Percentiles rank a stretch among this genome's conserved stretches.
These are phyloP conservation scores for Petrocephalus microphthalmus DNA, from an alignment of 2,113 vertebrate species.

Conservation along the genomic window DNA sequence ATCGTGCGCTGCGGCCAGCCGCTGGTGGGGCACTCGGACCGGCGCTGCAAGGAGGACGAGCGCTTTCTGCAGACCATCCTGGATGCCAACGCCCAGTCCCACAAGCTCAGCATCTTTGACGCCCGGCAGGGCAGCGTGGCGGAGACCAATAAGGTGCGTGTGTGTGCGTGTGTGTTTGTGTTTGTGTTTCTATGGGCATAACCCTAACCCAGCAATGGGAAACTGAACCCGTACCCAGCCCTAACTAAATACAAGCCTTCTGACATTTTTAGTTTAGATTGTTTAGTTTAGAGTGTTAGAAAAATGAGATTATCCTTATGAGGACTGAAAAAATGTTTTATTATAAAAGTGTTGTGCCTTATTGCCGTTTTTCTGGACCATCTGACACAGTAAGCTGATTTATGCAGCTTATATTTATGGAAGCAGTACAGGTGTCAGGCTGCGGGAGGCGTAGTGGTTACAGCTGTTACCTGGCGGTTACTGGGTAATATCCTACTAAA, in stretches of 20 bases:
- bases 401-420: background rate
- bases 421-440: background rate
- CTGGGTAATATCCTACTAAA: background rate
- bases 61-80: constrained; percentile 88
- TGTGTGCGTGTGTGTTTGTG: background rate
- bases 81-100: constrained; percentile 95
- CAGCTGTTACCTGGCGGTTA: background rate
- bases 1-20: constrained; percentile 90
- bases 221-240: background rate
- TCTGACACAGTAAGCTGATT: background rate
- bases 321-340: background rate
- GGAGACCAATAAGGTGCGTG: constrained; percentile 79
- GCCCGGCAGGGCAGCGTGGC: constrained; percentile 84
- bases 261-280: background rate
- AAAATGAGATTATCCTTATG: background rate
- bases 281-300: too few species aligned
- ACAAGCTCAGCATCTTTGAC: constrained; percentile 90
- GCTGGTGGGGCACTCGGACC: constrained; percentile 79
- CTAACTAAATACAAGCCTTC: background rate
- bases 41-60: constrained; percentile 92
- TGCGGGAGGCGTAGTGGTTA: background rate
- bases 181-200: background rate
- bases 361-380: background rate
- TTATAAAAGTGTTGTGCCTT: background rate
- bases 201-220: background rate